Conservation (phyloP, 2,113 vertebrate genomes). For the Ictidomys tridecemlineatus region DNA sequence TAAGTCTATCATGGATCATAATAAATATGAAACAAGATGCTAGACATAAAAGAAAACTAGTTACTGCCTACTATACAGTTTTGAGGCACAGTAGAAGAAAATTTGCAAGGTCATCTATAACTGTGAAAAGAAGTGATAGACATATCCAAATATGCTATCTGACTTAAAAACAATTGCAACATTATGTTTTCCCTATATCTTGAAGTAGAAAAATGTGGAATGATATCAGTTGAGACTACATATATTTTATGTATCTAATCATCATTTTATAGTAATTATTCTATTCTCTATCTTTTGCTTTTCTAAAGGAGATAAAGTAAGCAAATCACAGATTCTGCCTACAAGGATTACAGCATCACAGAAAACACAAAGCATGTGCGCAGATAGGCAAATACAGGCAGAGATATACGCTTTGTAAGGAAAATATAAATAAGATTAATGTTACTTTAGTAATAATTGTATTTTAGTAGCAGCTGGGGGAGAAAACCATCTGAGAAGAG, state of each 20-base stretch:
- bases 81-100: not conserved
- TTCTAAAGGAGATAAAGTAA: not conserved
- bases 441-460: not conserved
- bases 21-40: not conserved
- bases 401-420: not conserved
- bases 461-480: not conserved
- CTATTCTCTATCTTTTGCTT: not conserved
- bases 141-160: not conserved
- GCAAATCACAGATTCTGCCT: not conserved
- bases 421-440: not conserved
- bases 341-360: not conserved
- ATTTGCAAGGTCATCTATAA: not conserved
- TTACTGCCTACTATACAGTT: not conserved
- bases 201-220: not conserved
- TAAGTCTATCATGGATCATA: not conserved
- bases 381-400: not conserved
- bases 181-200: not conserved
- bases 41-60: not conserved
- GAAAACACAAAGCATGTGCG: not conserved
- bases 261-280: not conserved
- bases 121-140: not conserved
- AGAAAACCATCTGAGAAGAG: not conserved
- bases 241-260: not conserved
- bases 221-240: not conserved
- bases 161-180: not conserved